These are phyloP conservation scores for Percopsis transmontana DNA, from an alignment of 2,113 vertebrate genomes.

Conservation along the genomic window DNA sequence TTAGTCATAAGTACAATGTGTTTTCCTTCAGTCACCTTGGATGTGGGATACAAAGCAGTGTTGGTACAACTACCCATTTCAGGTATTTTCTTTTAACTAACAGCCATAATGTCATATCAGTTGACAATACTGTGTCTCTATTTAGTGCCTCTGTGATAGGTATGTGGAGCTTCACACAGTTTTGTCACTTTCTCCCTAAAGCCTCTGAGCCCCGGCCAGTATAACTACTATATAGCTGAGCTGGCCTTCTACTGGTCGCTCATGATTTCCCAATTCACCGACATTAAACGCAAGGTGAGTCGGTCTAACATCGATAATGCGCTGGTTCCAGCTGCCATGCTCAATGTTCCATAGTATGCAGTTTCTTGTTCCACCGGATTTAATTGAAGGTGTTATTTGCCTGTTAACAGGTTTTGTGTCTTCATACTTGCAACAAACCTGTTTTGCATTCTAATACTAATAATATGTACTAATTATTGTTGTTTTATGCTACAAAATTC, in stretches of 20 bases:
- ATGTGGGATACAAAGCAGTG: constrained; percentile 91
- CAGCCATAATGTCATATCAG: background rate
- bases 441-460: too few relatives aligned
- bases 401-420: too few relatives aligned
- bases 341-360: background rate
- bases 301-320: background rate
- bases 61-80: constrained; percentile 90
- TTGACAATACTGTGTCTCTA: background rate
- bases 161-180: too few relatives aligned
- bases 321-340: background rate
- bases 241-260: constrained; percentile 93
- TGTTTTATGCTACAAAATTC: too few relatives aligned
- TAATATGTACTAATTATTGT: too few relatives aligned
- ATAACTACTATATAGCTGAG: constrained; percentile 90
- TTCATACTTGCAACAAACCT: too few relatives aligned
- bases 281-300: constrained; percentile 95
- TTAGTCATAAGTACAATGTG: background rate
- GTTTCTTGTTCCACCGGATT: constrained; percentile 1
- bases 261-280: constrained; percentile 93
- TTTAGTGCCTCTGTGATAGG: too few relatives aligned
- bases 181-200: constrained; percentile 65
- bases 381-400: background rate
- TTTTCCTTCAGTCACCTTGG: constrained; percentile 84
- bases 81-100: constrained; percentile 75
- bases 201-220: constrained; percentile 84